Conservation (phyloP, 1,140 invertebrate genomes). For the Melipona quadrifasciata region DNA sequence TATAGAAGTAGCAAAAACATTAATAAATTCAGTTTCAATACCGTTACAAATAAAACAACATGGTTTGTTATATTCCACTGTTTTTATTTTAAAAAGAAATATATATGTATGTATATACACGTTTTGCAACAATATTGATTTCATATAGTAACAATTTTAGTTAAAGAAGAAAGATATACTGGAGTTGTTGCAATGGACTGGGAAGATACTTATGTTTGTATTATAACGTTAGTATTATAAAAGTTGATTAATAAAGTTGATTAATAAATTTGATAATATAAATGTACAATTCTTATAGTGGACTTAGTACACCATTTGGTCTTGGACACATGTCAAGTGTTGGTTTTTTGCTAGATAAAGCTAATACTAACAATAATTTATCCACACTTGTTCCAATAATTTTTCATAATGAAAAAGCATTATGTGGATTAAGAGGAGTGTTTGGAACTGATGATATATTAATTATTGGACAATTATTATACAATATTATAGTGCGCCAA, state of each 20-base stretch:
- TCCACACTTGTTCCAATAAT: slow-evolving; percentile 71
- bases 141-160: slow-evolving; percentile 64
- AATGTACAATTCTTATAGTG: slow-evolving; percentile 57
- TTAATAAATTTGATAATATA: slow-evolving; percentile 18
- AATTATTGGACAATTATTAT: slow-evolving; percentile 74
- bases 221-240: slow-evolving; percentile 85
- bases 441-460: slow-evolving; percentile 75
- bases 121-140: slow-evolving; percentile 56
- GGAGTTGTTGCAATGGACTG: slow-evolving; percentile 86
- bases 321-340: slow-evolving; percentile 67
- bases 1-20: slow-evolving; percentile 61
- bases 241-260: slow-evolving; percentile 1
- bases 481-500: slow-evolving; percentile 73
- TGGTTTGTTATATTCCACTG: slow-evolving; percentile 32
- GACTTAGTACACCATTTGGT: slow-evolving; percentile 72
- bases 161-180: slow-evolving; percentile 81
- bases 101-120: slow-evolving; percentile 49
- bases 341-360: slow-evolving; percentile 74
- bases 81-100: slow-evolving; percentile 6
- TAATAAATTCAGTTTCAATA: slow-evolving; percentile 64
- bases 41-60: slow-evolving; percentile 34
- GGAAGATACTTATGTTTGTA: slow-evolving; percentile 86
- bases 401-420: slow-evolving; percentile 65
- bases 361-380: slow-evolving; percentile 68
- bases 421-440: slow-evolving; percentile 72